Evolutionary conservation across 1,140 invertebrate genomes (phyloP).

Genomic region (Papilio dardanus): DNA sequence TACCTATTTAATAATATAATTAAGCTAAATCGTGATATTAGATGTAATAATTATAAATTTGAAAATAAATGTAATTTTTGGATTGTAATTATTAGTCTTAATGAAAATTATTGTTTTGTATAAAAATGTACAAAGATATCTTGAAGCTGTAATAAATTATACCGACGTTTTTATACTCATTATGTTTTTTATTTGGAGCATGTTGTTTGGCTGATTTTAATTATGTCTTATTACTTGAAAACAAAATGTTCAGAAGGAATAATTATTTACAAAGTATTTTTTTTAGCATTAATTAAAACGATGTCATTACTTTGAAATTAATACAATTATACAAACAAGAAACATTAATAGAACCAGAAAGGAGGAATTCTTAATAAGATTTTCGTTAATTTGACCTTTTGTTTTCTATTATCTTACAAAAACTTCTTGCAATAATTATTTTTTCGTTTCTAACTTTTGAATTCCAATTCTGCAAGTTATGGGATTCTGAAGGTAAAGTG

Average conservation of each 20-base stretch:
- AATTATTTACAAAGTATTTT: slow-evolving; percentile 38
- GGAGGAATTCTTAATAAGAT: neutral
- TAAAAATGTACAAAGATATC: slow-evolving; percentile 82
- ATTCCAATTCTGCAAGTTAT: neutral
- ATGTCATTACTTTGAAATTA: slow-evolving; percentile 36
- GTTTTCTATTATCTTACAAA: neutral
- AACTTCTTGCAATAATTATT: neutral
- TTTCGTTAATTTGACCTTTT: neutral
- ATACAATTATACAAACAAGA: slow-evolving; percentile 11
- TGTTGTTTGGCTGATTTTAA: slow-evolving; percentile 38
- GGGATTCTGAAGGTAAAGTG: neutral
- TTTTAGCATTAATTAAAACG: slow-evolving; percentile 38
- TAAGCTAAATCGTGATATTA: slow-evolving; percentile 83
- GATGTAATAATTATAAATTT: slow-evolving; percentile 80
- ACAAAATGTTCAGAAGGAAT: slow-evolving; percentile 40
- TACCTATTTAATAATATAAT: slow-evolving; percentile 70
- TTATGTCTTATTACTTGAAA: slow-evolving; percentile 42
- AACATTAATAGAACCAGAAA: neutral
- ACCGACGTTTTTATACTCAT: slow-evolving; percentile 82
- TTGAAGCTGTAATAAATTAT: slow-evolving; percentile 80
- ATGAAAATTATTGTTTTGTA: slow-evolving; percentile 81
- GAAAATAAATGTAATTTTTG: slow-evolving; percentile 81
- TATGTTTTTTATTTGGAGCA: slow-evolving; percentile 64
- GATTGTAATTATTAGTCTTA: slow-evolving; percentile 81
- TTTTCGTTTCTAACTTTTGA: neutral